Conservation (phyloP, 2,888 invertebrate species). For the Cephus pulcher region DNA sequence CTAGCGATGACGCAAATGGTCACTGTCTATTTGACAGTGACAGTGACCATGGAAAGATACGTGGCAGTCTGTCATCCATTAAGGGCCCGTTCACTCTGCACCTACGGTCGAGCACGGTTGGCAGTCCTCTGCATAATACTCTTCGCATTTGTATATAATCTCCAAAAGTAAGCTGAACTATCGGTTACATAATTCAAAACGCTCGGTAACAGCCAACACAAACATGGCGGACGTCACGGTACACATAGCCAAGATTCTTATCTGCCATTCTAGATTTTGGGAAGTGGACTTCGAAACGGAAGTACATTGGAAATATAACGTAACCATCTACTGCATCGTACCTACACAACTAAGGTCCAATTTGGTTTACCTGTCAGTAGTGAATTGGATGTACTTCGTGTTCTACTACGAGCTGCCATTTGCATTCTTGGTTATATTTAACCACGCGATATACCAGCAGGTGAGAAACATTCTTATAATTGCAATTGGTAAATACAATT, state of each 20-base stretch:
- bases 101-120: constrained; percentile 85
- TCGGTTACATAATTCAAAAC: no score
- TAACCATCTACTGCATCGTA: constrained; percentile 77
- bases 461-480: constrained; percentile 66
- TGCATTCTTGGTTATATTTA: constrained; percentile 86
- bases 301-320: constrained; percentile 66
- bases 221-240: background rate
- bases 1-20: constrained; percentile 92
- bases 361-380: constrained; percentile 81
- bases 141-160: constrained; percentile 87
- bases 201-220: no score
- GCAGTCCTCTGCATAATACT: constrained; percentile 86
- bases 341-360: constrained; percentile 79
- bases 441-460: constrained; percentile 90
- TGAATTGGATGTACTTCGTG: constrained; percentile 93
- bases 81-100: constrained; percentile 89
- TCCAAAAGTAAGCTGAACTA: constrained; percentile 69
- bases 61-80: constrained; percentile 94
- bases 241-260: background rate
- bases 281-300: constrained; percentile 71
- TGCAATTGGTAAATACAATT: no score
- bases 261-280: constrained; percentile 71
- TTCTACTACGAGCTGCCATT: constrained; percentile 96
- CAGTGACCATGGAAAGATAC: constrained; percentile 93
- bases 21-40: constrained; percentile 91